Evolutionary conservation across 2,797 vertebrate genomes (phyloP).

Genomic region (Chrysolophus pictus): DNA sequence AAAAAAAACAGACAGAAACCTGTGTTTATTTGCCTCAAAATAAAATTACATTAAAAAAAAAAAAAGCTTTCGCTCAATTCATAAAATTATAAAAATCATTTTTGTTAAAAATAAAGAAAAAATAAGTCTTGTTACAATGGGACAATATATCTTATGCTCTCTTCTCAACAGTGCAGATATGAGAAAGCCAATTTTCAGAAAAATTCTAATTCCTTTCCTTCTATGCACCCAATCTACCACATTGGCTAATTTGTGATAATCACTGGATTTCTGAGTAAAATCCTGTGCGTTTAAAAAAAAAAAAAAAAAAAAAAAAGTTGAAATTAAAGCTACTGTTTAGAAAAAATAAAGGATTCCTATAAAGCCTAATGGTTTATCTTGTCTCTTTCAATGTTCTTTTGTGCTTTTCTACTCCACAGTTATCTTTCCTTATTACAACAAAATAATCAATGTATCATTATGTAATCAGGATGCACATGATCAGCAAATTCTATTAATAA

Average conservation of each 20-base stretch:
- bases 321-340: background rate
- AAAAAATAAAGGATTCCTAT: background rate
- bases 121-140: background rate
- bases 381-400: background rate
- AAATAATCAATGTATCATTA: slow-evolving; percentile 35
- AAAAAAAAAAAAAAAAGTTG: background rate
- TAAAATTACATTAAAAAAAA: background rate
- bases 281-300: background rate
- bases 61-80: background rate
- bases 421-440: slow-evolving; percentile 19
- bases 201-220: background rate
- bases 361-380: background rate
- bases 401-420: background rate
- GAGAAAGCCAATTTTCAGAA: background rate
- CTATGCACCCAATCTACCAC: background rate
- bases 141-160: background rate
- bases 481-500: slow-evolving; percentile 58
- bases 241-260: background rate
- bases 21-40: background rate
- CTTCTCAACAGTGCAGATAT: background rate
- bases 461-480: slow-evolving; percentile 57
- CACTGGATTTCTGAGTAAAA: background rate
- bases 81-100: background rate
- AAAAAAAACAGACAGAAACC: background rate
- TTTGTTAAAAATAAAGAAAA: background rate